These are phyloP conservation scores for Bagarius yarrelli DNA, from an alignment of 2,113 vertebrate genomes.

Conservation along the genomic window DNA sequence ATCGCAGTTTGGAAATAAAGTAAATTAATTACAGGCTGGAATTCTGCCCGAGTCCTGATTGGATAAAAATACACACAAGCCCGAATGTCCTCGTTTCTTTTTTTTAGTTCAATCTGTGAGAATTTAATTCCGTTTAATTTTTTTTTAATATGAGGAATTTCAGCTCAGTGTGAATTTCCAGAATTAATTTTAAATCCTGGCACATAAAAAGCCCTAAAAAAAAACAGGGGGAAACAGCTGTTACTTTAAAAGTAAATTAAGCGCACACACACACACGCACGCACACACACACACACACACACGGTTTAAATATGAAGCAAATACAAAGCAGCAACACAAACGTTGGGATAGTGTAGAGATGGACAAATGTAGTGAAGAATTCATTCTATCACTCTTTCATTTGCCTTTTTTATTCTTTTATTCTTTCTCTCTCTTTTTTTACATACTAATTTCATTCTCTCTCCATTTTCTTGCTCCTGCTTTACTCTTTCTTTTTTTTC, in stretches of 20 bases:
- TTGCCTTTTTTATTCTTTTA: too few species aligned
- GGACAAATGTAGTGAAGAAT: too few species aligned
- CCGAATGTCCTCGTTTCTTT: neutral
- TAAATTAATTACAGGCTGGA: too few species aligned
- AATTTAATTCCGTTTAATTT: neutral
- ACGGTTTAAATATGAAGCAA: neutral
- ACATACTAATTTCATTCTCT: too few species aligned
- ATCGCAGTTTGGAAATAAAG: too few species aligned
- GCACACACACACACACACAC: constrained; percentile 2
- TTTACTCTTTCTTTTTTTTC: neutral
- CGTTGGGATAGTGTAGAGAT: neutral
- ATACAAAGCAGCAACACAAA: constrained; percentile 12
- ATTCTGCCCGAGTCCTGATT: neutral
- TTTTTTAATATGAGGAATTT: constrained; percentile 5
- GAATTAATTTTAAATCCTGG: constrained; percentile 22
- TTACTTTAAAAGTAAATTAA: neutral
- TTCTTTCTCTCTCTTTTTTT: too few species aligned
- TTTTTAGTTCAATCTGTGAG: constrained; percentile 1
- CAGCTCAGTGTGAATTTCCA: neutral
- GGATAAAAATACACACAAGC: too few species aligned
- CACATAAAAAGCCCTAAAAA: neutral
- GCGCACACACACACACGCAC: neutral
- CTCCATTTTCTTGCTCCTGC: neutral
- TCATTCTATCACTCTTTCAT: neutral
- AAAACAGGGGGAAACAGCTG: constrained; percentile 16